Evolutionary conservation across 1,140 invertebrate species (phyloP).

Genomic region (Vollenhovia emeryi): DNA sequence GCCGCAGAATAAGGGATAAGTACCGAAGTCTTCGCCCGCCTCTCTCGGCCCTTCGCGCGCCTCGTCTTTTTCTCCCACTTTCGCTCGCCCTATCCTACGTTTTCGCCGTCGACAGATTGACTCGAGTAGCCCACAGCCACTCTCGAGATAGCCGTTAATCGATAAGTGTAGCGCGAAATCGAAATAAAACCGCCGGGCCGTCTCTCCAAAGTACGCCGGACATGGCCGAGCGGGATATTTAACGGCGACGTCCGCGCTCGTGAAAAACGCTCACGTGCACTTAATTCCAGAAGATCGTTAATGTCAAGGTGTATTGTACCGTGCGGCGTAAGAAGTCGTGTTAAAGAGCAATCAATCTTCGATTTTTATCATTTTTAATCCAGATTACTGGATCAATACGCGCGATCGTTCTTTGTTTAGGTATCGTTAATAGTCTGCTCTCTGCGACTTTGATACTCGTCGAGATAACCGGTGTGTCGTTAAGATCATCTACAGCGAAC

Average conservation of each 20-base stretch:
- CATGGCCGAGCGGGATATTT: conserved; percentile 12
- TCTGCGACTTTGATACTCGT: background rate
- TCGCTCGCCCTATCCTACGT: background rate
- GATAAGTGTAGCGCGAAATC: conserved; percentile 44
- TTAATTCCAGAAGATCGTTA: conserved; percentile 3
- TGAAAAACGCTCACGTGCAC: background rate
- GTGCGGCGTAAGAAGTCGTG: conserved; percentile 1
- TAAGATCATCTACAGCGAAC: conserved; percentile 25
- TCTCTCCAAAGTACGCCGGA: background rate
- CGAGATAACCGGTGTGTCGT: background rate
- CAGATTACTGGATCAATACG: background rate
- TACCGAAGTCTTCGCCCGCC: conserved; percentile 60
- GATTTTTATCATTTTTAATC: background rate
- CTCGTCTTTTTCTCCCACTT: conserved; percentile 4
- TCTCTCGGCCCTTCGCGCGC: conserved; percentile 33
- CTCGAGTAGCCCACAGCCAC: conserved; percentile 18
- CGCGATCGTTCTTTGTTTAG: background rate
- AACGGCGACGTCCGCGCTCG: background rate
- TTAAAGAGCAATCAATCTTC: background rate
- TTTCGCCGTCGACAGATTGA: conserved; percentile 31
- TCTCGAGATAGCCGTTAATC: conserved; percentile 42
- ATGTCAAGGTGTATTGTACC: background rate
- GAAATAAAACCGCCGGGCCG: conserved; percentile 27
- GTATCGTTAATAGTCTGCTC: background rate
- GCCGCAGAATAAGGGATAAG: conserved; percentile 71